A percentile compares a stretch with the other conserved stretches of the same genome.
Conservation (phyloP, 2,888 invertebrate species). For the Drosophila pseudotalamancana region DNA sequence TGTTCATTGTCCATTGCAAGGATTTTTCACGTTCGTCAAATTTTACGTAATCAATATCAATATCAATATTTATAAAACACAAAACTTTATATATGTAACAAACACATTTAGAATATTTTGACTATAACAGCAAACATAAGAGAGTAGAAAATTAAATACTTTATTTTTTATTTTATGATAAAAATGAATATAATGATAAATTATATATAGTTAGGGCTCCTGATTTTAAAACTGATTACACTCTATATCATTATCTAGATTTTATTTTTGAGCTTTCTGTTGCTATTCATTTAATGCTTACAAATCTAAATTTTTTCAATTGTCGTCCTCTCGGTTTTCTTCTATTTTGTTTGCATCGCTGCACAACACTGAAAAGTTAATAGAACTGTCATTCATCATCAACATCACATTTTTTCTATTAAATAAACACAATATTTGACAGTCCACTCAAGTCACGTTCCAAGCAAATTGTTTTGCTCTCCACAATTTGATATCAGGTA, state of each 20-base stretch:
- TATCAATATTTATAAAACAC: neutral
- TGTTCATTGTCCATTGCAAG: neutral
- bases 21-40: neutral
- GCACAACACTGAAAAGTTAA: constrained; percentile 1
- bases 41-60: neutral
- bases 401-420: constrained; percentile 1
- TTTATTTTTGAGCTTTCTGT: neutral
- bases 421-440: constrained; percentile 18
- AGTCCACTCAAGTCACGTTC: constrained; percentile 14
- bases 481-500: constrained; percentile 4
- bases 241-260: no score
- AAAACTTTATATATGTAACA: neutral
- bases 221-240: neutral
- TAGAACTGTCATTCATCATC: constrained; percentile 17
- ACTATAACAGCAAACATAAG: neutral
- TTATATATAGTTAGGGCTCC: neutral
- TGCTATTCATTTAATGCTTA: neutral
- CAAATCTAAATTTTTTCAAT: neutral
- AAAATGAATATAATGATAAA: no score
- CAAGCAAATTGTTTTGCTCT: constrained; percentile 5
- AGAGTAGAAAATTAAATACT: neutral
- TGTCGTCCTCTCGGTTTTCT: no score
- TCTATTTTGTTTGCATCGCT: neutral
- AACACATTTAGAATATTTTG: neutral
- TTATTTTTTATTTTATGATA: neutral